Evolutionary conservation across 2,797 vertebrate species (phyloP), one percentile per base, ranked within the genome.

Genomic region (Furcifer pardalis): DNA sequence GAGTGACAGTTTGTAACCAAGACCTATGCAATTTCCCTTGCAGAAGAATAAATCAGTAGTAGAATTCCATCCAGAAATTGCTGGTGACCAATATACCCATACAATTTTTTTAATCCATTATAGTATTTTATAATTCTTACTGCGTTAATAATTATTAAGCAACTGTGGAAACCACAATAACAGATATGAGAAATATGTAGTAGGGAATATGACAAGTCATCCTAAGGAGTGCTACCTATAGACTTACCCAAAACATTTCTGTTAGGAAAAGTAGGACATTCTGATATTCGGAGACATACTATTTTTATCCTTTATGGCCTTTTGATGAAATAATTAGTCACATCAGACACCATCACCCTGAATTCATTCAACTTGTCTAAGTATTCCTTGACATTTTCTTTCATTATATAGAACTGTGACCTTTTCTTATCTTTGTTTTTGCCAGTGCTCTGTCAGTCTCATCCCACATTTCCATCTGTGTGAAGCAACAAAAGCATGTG

Each of bases 351-450:
- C 49, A 59, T 7, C 32, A 3, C 71, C 52, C 72, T 72, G 68
- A 59, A 72, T 81, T 72, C 52, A 44, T 81, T 60, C 37, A 42
- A 19, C 23, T 8, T 81, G 40, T 72, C 79, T 37, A 81, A 81
- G 72, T 81, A 81, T 81, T 81, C 37, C 68, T 81, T 25, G 27
- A 81, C 79, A 81, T 81, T 68, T 30, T 81, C 68, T 25, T 72
- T 60, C 37, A 81, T 81, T 81, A 72, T 72, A 81, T 32, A 60
- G 68, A 81, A 72, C 52, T 60, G 68, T 72, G 79, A 81, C 68
- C 37, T 81, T 81, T 81, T 19, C 60, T 30, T 52, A 81, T 72
- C 79, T 71, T 72, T 56, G 49, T 72, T 72, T 59, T 72, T 42
- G 35, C 49, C 35, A 12, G 25, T 71, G 37, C 59, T 72, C 66